A percentile compares a stretch with the other conserved stretches of the same genome.
Conservation (phyloP, 2,797 vertebrate species). For the Limnodromus scolopaceus region DNA sequence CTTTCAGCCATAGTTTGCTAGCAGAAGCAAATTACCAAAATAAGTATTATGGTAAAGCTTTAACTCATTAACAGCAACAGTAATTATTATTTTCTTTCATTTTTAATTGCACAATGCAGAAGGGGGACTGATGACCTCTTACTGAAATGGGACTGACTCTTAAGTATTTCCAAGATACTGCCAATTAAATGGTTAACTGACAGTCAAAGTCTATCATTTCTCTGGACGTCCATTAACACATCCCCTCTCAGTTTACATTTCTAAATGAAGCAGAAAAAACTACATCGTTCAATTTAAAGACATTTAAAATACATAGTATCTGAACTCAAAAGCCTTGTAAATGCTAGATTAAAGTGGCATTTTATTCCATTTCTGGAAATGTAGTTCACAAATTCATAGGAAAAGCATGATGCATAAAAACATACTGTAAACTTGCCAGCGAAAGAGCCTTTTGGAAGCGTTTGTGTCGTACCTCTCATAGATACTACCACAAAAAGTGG, state of each 20-base stretch:
- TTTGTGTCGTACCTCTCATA: neutral
- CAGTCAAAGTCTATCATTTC: neutral
- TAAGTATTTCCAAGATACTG: neutral
- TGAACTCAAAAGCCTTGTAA: neutral
- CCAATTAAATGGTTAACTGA: neutral
- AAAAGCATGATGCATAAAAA: neutral
- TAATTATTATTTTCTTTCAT: neutral
- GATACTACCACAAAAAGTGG: neutral
- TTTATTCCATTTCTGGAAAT: neutral
- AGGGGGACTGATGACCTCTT: neutral
- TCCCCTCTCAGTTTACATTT: neutral
- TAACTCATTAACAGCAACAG: neutral
- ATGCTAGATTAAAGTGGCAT: neutral
- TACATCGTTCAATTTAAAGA: neutral
- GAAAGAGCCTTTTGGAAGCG: neutral
- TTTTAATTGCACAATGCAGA: neutral
- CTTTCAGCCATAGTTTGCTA: neutral
- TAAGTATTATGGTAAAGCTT: neutral
- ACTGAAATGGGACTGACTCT: neutral
- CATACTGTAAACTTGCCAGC: neutral
- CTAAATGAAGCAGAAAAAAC: neutral
- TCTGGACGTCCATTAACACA: neutral
- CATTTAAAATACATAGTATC: neutral
- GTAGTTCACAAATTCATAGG: neutral
- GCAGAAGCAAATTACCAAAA: neutral